phyloP scores from a whole-genome alignment of 2,888 invertebrate species.

The Drosophila prostipennis region DNA sequence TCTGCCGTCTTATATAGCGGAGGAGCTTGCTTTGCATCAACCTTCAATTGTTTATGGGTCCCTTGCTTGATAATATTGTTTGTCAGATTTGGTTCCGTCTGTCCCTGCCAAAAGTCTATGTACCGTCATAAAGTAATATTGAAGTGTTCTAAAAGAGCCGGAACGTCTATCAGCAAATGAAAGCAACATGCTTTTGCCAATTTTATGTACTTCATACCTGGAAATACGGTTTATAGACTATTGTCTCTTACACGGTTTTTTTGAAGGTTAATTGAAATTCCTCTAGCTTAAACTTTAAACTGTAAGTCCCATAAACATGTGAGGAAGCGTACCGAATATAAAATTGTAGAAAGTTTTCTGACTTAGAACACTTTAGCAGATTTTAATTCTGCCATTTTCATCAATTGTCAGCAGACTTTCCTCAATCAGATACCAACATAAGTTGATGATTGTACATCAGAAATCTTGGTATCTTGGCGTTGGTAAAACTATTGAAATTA shows the following conservation, averaged over 20 bases:
- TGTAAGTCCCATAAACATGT: too few species aligned
- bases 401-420: too few species aligned
- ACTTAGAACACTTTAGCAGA: too few species aligned
- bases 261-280: background rate
- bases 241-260: background rate
- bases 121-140: constrained; percentile 33
- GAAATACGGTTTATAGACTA: background rate
- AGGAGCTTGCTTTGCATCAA: background rate
- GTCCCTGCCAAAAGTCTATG: constrained; percentile 10
- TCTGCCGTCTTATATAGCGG: constrained; percentile 28
- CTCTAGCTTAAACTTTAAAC: background rate
- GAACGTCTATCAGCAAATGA: constrained; percentile 3
- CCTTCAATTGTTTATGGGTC: constrained; percentile 43
- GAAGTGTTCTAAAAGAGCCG: background rate
- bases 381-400: too few species aligned
- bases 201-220: background rate
- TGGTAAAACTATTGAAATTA: too few species aligned
- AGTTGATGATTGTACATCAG: too few species aligned
- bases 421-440: too few species aligned
- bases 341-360: too few species aligned
- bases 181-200: constrained; percentile 4
- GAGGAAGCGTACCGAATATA: too few species aligned
- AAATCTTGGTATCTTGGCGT: too few species aligned
- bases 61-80: constrained; percentile 29
- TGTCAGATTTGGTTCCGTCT: constrained; percentile 13